These are phyloP conservation scores for Brienomyrus longianalis DNA, from an alignment of 2,113 vertebrate genomes.

Conservation along the genomic window DNA sequence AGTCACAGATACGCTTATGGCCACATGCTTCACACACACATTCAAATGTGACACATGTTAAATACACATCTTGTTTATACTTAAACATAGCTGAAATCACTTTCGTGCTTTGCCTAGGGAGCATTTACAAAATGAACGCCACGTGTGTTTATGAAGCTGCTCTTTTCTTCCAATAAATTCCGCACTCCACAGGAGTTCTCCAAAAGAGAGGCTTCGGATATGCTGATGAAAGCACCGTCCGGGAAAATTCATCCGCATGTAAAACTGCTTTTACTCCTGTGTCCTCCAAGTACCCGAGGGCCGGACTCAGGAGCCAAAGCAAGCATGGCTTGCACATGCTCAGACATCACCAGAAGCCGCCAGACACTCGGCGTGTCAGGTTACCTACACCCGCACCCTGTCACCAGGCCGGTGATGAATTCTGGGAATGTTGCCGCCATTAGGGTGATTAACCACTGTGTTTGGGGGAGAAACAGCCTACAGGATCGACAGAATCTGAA, in stretches of 20 bases:
- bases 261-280: background rate
- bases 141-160: background rate
- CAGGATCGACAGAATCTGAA: background rate
- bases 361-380: background rate
- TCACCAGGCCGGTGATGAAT: background rate
- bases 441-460: background rate
- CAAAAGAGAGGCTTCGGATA: background rate
- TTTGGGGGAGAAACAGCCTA: background rate
- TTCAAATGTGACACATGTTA: background rate
- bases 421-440: background rate
- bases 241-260: background rate
- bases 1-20: background rate
- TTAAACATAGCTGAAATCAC: background rate
- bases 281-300: background rate
- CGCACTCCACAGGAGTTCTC: background rate
- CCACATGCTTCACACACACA: background rate
- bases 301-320: background rate
- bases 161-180: background rate
- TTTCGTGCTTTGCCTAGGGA: background rate
- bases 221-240: background rate
- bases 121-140: background rate
- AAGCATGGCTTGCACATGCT: background rate
- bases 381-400: background rate
- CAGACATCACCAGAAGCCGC: background rate
- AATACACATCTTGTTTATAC: background rate